Evolutionary conservation across 2,888 invertebrate genomes (phyloP), one percentile per base, ranked within the genome.

Genomic region (Sipha maydis): DNA sequence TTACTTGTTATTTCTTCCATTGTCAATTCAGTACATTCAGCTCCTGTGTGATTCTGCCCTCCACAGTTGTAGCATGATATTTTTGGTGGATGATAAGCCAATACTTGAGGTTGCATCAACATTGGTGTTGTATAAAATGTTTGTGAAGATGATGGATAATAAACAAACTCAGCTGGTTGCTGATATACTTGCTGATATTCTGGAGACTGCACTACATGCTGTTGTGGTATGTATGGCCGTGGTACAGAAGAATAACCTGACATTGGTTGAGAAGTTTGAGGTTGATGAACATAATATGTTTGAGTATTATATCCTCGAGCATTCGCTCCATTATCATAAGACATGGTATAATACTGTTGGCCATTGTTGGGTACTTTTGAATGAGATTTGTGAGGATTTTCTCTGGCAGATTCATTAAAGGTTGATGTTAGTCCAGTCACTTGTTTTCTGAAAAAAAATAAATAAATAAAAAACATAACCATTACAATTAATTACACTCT

Each of bases 31-130:
- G 96, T 95, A 92, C 98, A 98, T 91, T 98, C 98, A 91, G 94
- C 93, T 41, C 97, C 97, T 83, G 94, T 93, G 92, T 98, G 98
- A 84, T 94, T 95, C 89, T 95, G 94, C 85, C 95, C 95, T 89
- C 98, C 98, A 93, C 98, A 98, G 92, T 98, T 98, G 93, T 96
- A 98, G 92, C 98, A 98, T 76, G 96, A 96, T 86, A 94, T 93
- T 92, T 95, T 95, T 77, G 94, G 93, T 83, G 94, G 94, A 90
- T 88, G 94, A 94, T 92, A 92, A 21, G 92, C 91, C 90, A 92
- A 91, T 21, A 89, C 89, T 78, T 75, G 89, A 21, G 83, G 89
- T 85, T 89, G 89, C 83, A 83, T 89, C 69, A 89, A 78, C 25
- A 89, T 56, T 0, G 84, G 89, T 4, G 84, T 54, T 17, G 83